Conservation (phyloP, 2,797 vertebrate genomes). For the Heterohyrax brucei region DNA sequence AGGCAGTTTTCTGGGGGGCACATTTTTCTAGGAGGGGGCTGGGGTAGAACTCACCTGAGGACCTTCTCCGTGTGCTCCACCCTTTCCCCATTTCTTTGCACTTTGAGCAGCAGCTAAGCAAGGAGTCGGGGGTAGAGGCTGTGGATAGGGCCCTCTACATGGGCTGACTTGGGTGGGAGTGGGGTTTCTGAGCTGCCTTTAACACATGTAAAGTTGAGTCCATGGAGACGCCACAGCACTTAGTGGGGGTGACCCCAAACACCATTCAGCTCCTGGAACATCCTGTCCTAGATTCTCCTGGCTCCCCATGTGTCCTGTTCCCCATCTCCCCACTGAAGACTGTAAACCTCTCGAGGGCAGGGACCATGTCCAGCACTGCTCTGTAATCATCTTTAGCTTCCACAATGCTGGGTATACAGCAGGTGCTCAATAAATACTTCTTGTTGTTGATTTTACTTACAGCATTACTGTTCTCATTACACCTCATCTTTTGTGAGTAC, state of each 20-base stretch:
- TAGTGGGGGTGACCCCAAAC: slow-evolving; percentile 42
- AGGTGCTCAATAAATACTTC: slow-evolving; percentile 87
- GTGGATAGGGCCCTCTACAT: too few relatives aligned
- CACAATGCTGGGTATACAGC: slow-evolving; percentile 72
- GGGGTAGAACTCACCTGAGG: neutral
- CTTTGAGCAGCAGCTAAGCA: slow-evolving; percentile 75
- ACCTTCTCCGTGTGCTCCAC: neutral
- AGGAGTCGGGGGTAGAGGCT: slow-evolving; percentile 10
- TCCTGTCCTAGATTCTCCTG: neutral
- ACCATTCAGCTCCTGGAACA: neutral
- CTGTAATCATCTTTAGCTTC: slow-evolving; percentile 8
- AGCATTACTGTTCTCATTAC: neutral
- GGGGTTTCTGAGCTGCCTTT: neutral
- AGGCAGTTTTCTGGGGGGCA: too few relatives aligned
- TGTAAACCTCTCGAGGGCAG: slow-evolving; percentile 53
- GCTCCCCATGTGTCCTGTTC: neutral
- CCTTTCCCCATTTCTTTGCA: slow-evolving; percentile 49
- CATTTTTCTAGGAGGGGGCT: neutral
- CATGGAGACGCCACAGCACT: neutral
- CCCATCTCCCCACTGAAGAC: slow-evolving; percentile 11
- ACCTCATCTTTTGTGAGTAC: neutral
- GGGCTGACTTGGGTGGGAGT: neutral
- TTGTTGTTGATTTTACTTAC: slow-evolving; percentile 42
- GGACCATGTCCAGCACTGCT: neutral
- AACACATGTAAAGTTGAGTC: neutral